Base-by-base conservation (phyloP, 1,140 invertebrate species). In the Lordiphosa clarofinis region DNA sequence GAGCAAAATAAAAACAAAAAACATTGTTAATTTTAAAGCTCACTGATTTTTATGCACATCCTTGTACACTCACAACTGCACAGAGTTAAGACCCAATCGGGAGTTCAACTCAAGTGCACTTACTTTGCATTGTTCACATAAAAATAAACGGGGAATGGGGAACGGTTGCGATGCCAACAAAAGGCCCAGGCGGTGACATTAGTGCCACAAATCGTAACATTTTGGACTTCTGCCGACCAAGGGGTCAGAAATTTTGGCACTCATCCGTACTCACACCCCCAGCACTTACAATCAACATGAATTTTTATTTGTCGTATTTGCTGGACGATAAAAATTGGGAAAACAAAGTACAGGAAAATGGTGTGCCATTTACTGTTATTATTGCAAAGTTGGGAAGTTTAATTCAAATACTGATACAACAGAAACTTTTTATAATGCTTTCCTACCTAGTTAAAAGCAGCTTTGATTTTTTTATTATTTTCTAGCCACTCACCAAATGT, bases 41-140 rank as follows among this genome's bases (percentile, higher is more conserved):
- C 78, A 84, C 73, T 86, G 79, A 84, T 72, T 84, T 84, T 84
- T 86, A 84, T 84, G 81, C 57, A 62, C 50, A 65, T 61, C 57
- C 55, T 50, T 47, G 7, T 42, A 31, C 38, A 5, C 35, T 24
- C 54, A 53, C 2, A 19, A n/a, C 7, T 33, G 12, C 12, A n/a
- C 31, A 12, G 5, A 52, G 49, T 31, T 31, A 31, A 31, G 28
- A 31, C 28, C 19, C 21, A 43, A 52, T 60, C 50, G 46, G 48
- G 37, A 59, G 55, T 42, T 63, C 65, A 73, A 50, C 78, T 70
- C 73, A 73, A 84, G 79, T 78, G 78, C 78, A 84, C 78, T 86
- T 78, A 84, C 59, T 86, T 84, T 78, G 73, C 76, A 76, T 73
- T 81, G 76, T 84, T 38, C 75, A 71, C 69, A 84, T 84, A 84